Base-by-base conservation (phyloP, 2,113 vertebrate genomes). In the Narcine bancroftii region DNA sequence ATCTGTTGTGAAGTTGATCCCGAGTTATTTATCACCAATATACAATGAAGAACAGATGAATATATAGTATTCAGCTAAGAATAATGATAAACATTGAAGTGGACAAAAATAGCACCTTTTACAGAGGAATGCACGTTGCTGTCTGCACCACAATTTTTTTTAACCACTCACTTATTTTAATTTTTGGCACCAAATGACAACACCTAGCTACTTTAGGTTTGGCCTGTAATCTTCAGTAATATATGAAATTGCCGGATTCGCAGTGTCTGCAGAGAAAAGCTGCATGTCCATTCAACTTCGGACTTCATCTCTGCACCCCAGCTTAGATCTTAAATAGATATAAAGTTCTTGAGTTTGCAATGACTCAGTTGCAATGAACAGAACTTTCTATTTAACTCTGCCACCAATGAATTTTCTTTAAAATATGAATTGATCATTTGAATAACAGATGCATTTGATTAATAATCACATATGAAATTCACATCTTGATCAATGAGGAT, bases 41-140 rank as follows among this genome's bases (percentile, higher is more conserved):
- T 21, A 87, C 33, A 87, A 60, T 87, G 81, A 85, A 85, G 50
- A 85, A 85, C 33, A 6, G 50, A 87, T 87, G 29, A 87, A 36
- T 85, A 56, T 85, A 17, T 21, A 6, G n/a, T n/a, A n/a, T n/a
- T n/a, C n/a, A n/a, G 13, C 33, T n/a, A 21, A 60, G 53, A 36
- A 9, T 33, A 60, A 81, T 60, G 81, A 87, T n/a, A 56, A 87
- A 87, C 17, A n/a, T 17, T 36, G 81, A 17, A 21, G 5, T 63
- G 53, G 36, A 60, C 21, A 47, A 21, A 50, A 79, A 79, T 79
- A 79, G 45, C 42, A n/a, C 53, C 6, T 0, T 36, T 87, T 87
- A 60, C 15, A 60, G 81, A 63, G 36, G 53, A 63, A 87, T 63
- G 29, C 17, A 60, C 53, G 60, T 87, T 87, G 60, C 81, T 87